These are phyloP conservation scores for Scolopax bukidnonensis DNA, from an alignment of 2,797 vertebrate species.

Conservation along the genomic window DNA sequence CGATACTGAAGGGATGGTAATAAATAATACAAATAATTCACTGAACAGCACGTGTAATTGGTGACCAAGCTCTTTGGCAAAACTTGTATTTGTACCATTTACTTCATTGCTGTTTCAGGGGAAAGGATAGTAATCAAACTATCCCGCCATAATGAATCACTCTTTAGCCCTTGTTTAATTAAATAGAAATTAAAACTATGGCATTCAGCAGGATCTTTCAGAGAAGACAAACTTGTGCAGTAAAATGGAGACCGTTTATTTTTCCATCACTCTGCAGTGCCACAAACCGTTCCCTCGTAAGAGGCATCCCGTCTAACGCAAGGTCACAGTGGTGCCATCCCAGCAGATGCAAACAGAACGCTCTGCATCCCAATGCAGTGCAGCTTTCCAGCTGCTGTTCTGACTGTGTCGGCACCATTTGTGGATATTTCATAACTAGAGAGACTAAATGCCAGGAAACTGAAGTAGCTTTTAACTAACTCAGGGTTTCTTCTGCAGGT, in stretches of 20 bases:
- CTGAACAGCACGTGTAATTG: not conserved
- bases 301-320: not conserved
- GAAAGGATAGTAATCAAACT: not conserved
- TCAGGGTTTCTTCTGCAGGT: not conserved
- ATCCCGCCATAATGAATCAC: not conserved
- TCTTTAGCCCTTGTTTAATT: not conserved
- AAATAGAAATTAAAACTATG: not conserved
- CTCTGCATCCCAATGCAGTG: not conserved
- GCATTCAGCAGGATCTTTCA: not conserved
- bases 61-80: not conserved
- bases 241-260: slow-evolving; percentile 1
- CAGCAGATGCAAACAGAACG: not conserved
- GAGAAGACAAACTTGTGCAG: not conserved
- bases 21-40: not conserved
- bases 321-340: not conserved
- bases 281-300: not conserved
- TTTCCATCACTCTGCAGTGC: not conserved
- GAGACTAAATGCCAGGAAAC: not conserved
- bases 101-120: not conserved
- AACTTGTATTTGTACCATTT: not conserved
- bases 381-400: not conserved
- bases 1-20: not conserved
- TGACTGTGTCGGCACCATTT: not conserved
- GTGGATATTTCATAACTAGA: not conserved
- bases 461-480: not conserved